A percentile compares a stretch with the other conserved stretches of the same genome.
phyloP scores from a whole-genome alignment of 2,888 invertebrate species.

The Leptodirus hochenwartii region DNA sequence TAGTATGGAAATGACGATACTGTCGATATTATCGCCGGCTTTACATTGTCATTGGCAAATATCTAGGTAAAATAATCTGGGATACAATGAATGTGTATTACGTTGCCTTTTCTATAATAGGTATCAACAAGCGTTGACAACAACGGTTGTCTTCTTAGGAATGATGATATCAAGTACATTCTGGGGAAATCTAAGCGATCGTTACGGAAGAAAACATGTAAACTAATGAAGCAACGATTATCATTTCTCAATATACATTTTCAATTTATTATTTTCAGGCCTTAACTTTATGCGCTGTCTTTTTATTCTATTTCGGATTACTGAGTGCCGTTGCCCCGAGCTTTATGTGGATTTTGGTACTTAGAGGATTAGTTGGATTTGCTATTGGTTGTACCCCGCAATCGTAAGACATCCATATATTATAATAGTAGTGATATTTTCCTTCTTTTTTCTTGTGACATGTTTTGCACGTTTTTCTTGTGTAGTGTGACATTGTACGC shows the following conservation, averaged over 20 bases:
- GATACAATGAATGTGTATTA: slow-evolving; percentile 5
- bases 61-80: slow-evolving; percentile 31
- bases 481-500: slow-evolving; percentile 87
- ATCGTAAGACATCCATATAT: slow-evolving; percentile 50
- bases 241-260: slow-evolving; percentile 4
- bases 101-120: slow-evolving; percentile 26
- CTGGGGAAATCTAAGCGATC: slow-evolving; percentile 90
- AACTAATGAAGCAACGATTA: slow-evolving; percentile 17
- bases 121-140: slow-evolving; percentile 82
- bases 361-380: slow-evolving; percentile 88
- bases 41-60: slow-evolving; percentile 92
- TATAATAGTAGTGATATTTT: slow-evolving; percentile 11
- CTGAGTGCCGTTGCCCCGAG: slow-evolving; percentile 81
- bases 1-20: slow-evolving; percentile 96
- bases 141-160: slow-evolving; percentile 85
- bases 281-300: slow-evolving; percentile 73
- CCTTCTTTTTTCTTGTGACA: slow-evolving; percentile 7
- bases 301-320: slow-evolving; percentile 81
- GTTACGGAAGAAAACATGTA: slow-evolving; percentile 77
- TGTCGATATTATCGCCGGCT: slow-evolving; percentile 84
- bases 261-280: slow-evolving; percentile 37
- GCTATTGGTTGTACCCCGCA: slow-evolving; percentile 94
- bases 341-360: slow-evolving; percentile 74
- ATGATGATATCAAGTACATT: slow-evolving; percentile 96
- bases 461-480: no score